Percentiles rank a stretch among this genome's conserved stretches.
Evolutionary conservation across 2,888 invertebrate genomes (phyloP).

Genomic region (Lasius platythorax): DNA sequence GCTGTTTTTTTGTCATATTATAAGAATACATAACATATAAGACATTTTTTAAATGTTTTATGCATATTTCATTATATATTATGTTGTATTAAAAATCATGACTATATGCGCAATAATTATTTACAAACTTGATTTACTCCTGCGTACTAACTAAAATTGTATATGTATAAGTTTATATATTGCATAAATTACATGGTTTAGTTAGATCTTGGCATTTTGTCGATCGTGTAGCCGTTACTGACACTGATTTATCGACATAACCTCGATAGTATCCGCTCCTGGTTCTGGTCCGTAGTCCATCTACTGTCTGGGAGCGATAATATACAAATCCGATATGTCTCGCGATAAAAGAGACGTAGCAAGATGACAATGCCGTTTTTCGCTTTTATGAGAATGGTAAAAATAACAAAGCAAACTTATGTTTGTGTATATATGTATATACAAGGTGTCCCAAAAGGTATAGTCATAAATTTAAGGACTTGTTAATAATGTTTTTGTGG

Average conservation of each 20-base stretch:
- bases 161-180: not conserved
- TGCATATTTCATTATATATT: not conserved
- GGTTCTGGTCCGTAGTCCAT: constrained; percentile 69
- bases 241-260: not conserved
- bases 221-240: not conserved
- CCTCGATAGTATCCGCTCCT: constrained; percentile 50
- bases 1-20: not conserved
- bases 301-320: constrained; percentile 69
- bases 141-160: too few relatives aligned
- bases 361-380: constrained; percentile 24
- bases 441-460: too few relatives aligned
- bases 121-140: too few relatives aligned
- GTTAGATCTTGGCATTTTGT: not conserved
- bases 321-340: constrained; percentile 60
- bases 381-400: constrained; percentile 8
- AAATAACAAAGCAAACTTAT: not conserved
- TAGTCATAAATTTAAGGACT: too few relatives aligned
- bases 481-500: too few relatives aligned
- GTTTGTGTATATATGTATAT: not conserved
- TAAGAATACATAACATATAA: not conserved
- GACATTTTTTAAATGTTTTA: not conserved
- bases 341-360: constrained; percentile 56
- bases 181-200: not conserved
- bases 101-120: not conserved
- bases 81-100: not conserved